Evolutionary conservation across 2,888 invertebrate genomes (phyloP).

Genomic region (Auanema freiburgensis): DNA sequence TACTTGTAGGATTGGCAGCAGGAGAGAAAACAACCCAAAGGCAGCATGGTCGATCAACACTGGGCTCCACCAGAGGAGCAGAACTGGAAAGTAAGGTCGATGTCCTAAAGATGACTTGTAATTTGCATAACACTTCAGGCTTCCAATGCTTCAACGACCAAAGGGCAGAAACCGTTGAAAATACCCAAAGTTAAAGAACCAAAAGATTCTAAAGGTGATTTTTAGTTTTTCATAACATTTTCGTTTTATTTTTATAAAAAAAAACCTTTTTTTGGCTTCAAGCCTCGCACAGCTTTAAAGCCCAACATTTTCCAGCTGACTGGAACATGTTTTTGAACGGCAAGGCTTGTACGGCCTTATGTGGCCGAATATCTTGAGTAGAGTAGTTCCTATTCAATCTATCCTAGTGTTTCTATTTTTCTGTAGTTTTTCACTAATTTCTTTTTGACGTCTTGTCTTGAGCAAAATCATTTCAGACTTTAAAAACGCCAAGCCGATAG

Average conservation of each 20-base stretch:
- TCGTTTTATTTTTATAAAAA: slow-evolving; percentile 3
- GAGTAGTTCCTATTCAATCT: background rate
- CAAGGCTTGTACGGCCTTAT: too few species aligned
- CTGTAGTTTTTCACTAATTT: slow-evolving; percentile 1
- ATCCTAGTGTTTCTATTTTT: background rate
- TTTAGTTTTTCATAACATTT: too few species aligned
- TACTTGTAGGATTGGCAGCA: too few species aligned
- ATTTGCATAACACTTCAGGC: background rate
- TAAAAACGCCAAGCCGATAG: background rate
- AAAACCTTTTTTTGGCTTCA: background rate
- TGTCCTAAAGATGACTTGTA: background rate
- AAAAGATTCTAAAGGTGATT: slow-evolving; percentile 1
- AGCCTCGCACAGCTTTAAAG: background rate
- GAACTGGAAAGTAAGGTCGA: slow-evolving; percentile 12
- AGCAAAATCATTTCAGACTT: slow-evolving; percentile 21
- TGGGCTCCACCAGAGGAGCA: slow-evolving; percentile 39
- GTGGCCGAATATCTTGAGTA: background rate
- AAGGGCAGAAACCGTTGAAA: slow-evolving; percentile 20
- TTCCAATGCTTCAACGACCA: slow-evolving; percentile 12
- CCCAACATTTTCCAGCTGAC: background rate
- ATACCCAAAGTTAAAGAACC: slow-evolving; percentile 39
- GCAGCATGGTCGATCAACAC: slow-evolving; percentile 15
- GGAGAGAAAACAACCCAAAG: too few species aligned
- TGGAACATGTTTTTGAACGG: background rate
- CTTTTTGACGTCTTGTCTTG: background rate